A percentile compares a stretch with the other conserved stretches of the same genome.
These are phyloP conservation scores for Thripadectes ignobilis DNA, from an alignment of 2,797 vertebrate genomes.

Conservation along the genomic window DNA sequence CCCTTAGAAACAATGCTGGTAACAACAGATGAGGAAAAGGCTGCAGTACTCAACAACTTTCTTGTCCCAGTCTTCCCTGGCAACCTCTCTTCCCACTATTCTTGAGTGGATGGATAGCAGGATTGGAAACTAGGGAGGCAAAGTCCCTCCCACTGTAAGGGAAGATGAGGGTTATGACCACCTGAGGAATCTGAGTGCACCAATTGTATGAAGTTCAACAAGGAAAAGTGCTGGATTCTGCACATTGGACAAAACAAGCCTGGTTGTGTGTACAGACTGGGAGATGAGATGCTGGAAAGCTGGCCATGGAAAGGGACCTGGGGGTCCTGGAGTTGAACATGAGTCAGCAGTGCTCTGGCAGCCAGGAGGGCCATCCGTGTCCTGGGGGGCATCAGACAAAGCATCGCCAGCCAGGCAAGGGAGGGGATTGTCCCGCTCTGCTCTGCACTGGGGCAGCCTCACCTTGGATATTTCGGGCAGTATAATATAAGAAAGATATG, in stretches of 20 bases:
- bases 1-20: background rate
- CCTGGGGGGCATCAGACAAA: background rate
- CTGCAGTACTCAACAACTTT: background rate
- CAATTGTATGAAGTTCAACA: background rate
- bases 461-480: background rate
- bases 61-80: background rate
- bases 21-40: background rate
- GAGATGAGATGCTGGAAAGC: background rate
- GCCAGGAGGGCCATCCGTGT: background rate
- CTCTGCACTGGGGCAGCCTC: background rate
- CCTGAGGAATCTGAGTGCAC: background rate
- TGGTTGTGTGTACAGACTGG: background rate
- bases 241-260: background rate
- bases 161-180: fast-evolving
- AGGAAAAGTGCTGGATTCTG: background rate
- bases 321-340: background rate
- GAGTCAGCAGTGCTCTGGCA: background rate
- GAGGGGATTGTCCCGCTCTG: background rate
- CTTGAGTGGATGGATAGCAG: background rate
- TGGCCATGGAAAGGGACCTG: background rate
- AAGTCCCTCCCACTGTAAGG: background rate
- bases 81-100: background rate
- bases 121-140: background rate
- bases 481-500: background rate
- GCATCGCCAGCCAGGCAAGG: fast-evolving